Conservation (phyloP, 2,113 vertebrate species). For the Rutilus rutilus region DNA sequence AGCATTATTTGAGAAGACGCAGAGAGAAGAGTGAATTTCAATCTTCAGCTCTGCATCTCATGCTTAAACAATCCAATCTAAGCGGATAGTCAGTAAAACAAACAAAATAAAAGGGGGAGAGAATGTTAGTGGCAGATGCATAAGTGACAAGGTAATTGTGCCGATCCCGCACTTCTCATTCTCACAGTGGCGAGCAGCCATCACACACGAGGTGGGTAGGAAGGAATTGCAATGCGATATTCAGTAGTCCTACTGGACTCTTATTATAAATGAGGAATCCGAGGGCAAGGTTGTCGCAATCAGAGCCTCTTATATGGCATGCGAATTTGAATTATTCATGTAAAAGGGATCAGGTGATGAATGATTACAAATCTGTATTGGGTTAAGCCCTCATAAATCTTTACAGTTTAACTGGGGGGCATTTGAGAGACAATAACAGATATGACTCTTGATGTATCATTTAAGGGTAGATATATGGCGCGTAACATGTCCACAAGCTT, state of each 20-base stretch:
- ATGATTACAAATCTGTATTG: slow-evolving; percentile 18
- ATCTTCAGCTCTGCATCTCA: slow-evolving; percentile 21
- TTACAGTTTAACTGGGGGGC: neutral
- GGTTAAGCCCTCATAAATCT: slow-evolving; percentile 18
- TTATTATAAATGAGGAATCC: slow-evolving; percentile 3
- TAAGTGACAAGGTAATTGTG: slow-evolving; percentile 23
- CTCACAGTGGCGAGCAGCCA: neutral
- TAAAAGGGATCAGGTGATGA: neutral
- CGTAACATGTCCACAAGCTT: neutral
- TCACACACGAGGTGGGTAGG: neutral
- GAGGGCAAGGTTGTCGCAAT: neutral
- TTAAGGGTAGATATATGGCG: neutral
- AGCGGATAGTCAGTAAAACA: neutral
- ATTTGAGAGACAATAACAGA: slow-evolving; percentile 21
- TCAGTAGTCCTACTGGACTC: neutral
- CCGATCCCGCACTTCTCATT: slow-evolving; percentile 28
- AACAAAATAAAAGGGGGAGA: neutral
- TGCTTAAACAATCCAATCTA: slow-evolving; percentile 22
- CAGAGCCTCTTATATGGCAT: neutral
- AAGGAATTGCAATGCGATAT: neutral
- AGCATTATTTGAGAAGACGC: slow-evolving; percentile 18
- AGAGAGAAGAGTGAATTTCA: slow-evolving; percentile 33
- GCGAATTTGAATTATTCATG: slow-evolving; percentile 11
- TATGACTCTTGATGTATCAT: neutral
- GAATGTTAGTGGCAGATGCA: neutral